Evolutionary conservation across 2,888 invertebrate species (phyloP), one percentile per base, ranked within the genome.

Genomic region (Biston stratarius): DNA sequence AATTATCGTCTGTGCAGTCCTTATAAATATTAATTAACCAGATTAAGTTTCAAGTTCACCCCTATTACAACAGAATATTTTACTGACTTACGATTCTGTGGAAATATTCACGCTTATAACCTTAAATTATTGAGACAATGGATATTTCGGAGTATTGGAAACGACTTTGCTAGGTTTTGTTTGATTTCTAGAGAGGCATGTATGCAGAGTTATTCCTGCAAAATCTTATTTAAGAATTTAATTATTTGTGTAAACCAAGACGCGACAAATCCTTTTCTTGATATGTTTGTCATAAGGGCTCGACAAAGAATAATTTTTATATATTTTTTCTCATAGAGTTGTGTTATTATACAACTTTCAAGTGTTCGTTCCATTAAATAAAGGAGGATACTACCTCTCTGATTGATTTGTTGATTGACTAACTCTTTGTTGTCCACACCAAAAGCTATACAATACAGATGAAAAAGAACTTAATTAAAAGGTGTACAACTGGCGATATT

Each of bases 71-170:
- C n/a, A 40, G 53, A 40, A 53, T 24, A 24, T 42, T 24, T 42
- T 12, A 42, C 24, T 33, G 42, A 42, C 55, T 55, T 42, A 33
- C 44, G 24, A n/a, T 44, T 58, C 14, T 36, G 15, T 58, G 38
- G 11, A 48, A 15, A 38, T 48, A 36, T 48, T 34, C 34, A 57
- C 14, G 34, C 34, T 48, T 15, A 48, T 47, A 36, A 36, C 57
- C 57, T 47, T 47, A 47, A 15, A 47, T 47, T 58, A 45, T 36
- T 58, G 0, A 9, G 15, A 58, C 47, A 58, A 58, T 58, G 36
- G 47, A 58, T 9, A 6, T 58, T 10, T 58, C 47, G 14, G 14
- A 47, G 24, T 38, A 0, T 47, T 14, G 8, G 7, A 14, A 42
- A 5, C 11, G 5, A 2, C 10, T 57, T 57, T 45, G 56, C 33